These are phyloP conservation scores for Xiphophorus birchmanni DNA, from an alignment of 2,797 vertebrate genomes.

Conservation along the genomic window DNA sequence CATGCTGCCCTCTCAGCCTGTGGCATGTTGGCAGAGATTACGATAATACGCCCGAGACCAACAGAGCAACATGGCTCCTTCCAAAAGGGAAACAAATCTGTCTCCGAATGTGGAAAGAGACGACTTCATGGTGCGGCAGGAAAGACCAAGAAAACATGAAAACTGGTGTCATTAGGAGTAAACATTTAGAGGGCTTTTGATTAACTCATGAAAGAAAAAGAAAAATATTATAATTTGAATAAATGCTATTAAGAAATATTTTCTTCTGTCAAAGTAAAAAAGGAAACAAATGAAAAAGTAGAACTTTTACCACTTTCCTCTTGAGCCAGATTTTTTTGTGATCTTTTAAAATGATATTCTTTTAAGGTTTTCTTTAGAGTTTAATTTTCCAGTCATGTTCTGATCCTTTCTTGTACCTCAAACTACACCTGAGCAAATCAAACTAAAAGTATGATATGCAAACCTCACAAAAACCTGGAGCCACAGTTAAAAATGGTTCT, in stretches of 20 bases:
- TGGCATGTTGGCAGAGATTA: conserved; percentile 59
- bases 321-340: background rate
- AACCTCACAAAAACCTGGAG: background rate
- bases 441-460: background rate
- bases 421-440: background rate
- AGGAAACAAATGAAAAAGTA: background rate
- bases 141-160: conserved; percentile 43
- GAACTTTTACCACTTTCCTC: background rate
- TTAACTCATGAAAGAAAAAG: background rate
- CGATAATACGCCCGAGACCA: conserved; percentile 55
- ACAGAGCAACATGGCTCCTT: conserved; percentile 28
- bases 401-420: background rate
- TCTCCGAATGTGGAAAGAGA: conserved; percentile 60
- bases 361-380: background rate
- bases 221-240: conserved; percentile 22
- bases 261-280: background rate
- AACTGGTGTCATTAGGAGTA: background rate
- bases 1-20: conserved; percentile 53
- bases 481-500: background rate
- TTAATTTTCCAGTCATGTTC: background rate
- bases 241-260: conserved; percentile 4
- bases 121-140: conserved; percentile 20
- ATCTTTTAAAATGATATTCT: background rate
- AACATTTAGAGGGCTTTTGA: background rate
- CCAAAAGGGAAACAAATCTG: conserved; percentile 57